Base-by-base conservation (phyloP, 2,888 invertebrate genomes). In the Dexiosoma caninum region DNA sequence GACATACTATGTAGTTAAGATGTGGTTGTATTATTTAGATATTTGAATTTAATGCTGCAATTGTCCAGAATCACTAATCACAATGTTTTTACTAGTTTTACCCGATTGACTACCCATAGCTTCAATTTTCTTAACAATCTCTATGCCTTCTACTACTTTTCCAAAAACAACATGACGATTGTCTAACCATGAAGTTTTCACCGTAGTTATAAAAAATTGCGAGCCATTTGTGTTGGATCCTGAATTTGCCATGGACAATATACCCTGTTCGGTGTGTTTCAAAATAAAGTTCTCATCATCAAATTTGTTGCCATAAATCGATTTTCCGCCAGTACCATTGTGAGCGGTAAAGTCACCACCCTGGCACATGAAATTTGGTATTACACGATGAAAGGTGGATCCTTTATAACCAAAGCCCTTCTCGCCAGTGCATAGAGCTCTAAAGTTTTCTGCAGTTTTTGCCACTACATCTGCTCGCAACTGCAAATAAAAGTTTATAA, bases 351-450 rank as follows among this genome's bases (percentile, higher is more conserved):
- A 98, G 89, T 98, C 97, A 83, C 97, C 96, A 59, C 96, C 97
- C 92, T 98, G 97, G 91, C 97, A 95, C 98, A 98, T 98, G 92
- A 98, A 98, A 91, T 96, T 96, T 83, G 97, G 97, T 90, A 98
- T 98, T 85, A 98, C 95, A 84, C 98, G 95, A 91, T 98, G 98
- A 93, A 98, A 98, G 84, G 94, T 95, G 89, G 95, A 96, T 84
- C 95, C 95, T 91, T 96, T 96, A 93, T 95, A 98, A 53, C 98
- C 97, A 87, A 95, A 96, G 79, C 97, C 97, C 90, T 95, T 96
- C 90, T 98, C 97, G 21, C 97, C 97, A 35, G 98, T 98, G 91
- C 98, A 98, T 46, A 98, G 92, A 14, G 97, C 95, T 67, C 98
- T 95, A 94, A 98, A 98, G 91, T 98, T 98, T 91, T 98, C 97